These are phyloP conservation scores for Steinernema carpocapsae DNA, from an alignment of 2,888 invertebrate species.

Conservation along the genomic window DNA sequence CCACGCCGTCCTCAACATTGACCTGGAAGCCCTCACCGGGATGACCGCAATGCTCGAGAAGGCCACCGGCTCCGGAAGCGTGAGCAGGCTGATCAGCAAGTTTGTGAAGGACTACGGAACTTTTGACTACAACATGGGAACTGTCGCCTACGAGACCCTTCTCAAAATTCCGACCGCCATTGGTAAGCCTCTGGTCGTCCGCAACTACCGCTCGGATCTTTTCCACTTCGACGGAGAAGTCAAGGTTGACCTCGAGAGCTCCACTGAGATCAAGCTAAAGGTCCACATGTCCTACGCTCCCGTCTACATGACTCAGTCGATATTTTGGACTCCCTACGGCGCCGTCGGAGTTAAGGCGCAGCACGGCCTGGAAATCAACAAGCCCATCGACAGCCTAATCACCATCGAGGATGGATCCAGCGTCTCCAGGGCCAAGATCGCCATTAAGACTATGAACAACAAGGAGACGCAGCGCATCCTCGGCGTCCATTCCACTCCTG, in stretches of 20 bases:
- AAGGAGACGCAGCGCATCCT: neutral
- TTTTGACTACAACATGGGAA: slow-evolving; percentile 36
- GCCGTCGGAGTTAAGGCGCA: slow-evolving; percentile 43
- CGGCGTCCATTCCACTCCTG: neutral
- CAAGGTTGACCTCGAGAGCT: neutral
- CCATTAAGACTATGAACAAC: neutral
- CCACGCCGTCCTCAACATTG: slow-evolving; percentile 40
- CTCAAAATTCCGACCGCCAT: slow-evolving; percentile 54
- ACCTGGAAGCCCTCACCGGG: slow-evolving; percentile 25
- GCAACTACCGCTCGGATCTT: slow-evolving; percentile 15
- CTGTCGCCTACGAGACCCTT: slow-evolving; percentile 38
- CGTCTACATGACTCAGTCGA: slow-evolving; percentile 36
- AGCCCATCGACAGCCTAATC: slow-evolving; percentile 39
- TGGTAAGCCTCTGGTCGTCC: slow-evolving; percentile 51
- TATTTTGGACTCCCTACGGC: slow-evolving; percentile 45
- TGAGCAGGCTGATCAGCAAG: slow-evolving; percentile 1
- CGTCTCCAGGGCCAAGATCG: neutral
- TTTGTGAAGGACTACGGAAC: neutral
- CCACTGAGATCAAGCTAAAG: slow-evolving; percentile 3
- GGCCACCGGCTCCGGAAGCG: neutral
- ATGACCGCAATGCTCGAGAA: neutral
- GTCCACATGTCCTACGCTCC: slow-evolving; percentile 33
- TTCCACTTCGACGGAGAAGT: too few relatives aligned
- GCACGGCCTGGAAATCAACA: slow-evolving; percentile 44
- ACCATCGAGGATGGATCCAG: neutral